These are phyloP conservation scores for Platysteira castanea DNA, from an alignment of 2,113 vertebrate species.

Conservation along the genomic window DNA sequence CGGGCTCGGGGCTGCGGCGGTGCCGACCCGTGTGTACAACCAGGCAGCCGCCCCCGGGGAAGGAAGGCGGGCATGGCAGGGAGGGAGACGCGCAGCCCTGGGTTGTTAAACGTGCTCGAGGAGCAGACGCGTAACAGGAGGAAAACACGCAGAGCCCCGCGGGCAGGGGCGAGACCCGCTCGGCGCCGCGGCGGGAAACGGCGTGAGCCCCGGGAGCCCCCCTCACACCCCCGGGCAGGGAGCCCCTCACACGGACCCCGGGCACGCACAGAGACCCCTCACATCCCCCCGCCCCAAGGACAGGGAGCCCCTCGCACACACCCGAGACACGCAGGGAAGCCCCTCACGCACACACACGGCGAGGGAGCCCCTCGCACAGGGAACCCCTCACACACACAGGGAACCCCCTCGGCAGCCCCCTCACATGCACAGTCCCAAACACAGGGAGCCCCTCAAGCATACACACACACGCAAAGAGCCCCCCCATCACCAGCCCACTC, in stretches of 20 bases:
- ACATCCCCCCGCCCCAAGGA: too few relatives aligned
- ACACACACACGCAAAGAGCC: background rate
- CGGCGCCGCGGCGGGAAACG: slow-evolving; percentile 38
- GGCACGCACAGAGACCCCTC: background rate
- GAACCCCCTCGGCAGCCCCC: background rate
- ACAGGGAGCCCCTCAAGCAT: background rate
- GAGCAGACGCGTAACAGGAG: slow-evolving; percentile 18
- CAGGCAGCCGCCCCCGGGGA: background rate
- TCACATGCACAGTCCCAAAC: background rate
- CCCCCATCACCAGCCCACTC: background rate
- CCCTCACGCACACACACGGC: background rate
- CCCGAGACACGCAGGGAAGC: background rate
- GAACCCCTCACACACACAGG: background rate
- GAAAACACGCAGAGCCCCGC: slow-evolving; percentile 53
- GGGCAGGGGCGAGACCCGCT: slow-evolving; percentile 46
- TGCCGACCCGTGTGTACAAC: background rate
- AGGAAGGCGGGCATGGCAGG: background rate
- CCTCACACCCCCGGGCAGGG: background rate
- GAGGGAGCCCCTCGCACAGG: background rate
- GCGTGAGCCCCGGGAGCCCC: background rate
- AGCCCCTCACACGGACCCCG: background rate
- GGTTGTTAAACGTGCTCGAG: background rate
- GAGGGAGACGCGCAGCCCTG: background rate
- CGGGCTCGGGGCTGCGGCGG: background rate
- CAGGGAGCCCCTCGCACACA: background rate